phyloP scores from a whole-genome alignment of 2,113 vertebrate genomes.

The Morone chrysops region DNA sequence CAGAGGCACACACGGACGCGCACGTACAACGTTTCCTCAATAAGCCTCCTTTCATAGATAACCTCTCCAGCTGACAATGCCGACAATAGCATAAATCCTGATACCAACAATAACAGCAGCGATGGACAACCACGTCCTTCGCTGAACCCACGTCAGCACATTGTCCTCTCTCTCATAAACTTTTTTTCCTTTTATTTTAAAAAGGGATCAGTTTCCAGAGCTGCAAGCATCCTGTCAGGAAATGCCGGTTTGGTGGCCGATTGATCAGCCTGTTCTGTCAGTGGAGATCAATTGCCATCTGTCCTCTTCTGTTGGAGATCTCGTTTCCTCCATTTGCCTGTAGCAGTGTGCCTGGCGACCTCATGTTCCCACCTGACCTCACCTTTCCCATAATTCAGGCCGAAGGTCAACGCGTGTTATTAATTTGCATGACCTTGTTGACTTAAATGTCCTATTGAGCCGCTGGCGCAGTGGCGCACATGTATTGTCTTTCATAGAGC shows the following conservation, averaged over 20 bases:
- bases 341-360: conserved; percentile 26
- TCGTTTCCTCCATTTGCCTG: conserved; percentile 62
- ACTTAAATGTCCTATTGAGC: conserved; percentile 62
- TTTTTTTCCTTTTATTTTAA: conserved; percentile 19
- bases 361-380: conserved; percentile 51
- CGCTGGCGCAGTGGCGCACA: neutral
- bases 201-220: conserved; percentile 36
- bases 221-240: conserved; percentile 25
- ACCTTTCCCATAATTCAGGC: conserved; percentile 59
- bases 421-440: conserved; percentile 72
- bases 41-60: conserved; percentile 67
- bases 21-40: conserved; percentile 29
- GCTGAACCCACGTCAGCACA: conserved; percentile 57
- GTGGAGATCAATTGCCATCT: conserved; percentile 67
- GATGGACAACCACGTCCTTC: conserved; percentile 43
- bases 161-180: conserved; percentile 5
- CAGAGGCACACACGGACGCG: conserved; percentile 14
- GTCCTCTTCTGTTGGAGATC: conserved; percentile 52
- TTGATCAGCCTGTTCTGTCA: conserved; percentile 56
- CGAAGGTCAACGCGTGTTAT: conserved; percentile 67
- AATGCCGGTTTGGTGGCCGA: conserved; percentile 25
- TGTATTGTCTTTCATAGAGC: conserved; percentile 77
- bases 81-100: conserved; percentile 65
- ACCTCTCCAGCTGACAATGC: conserved; percentile 54
- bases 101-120: conserved; percentile 47